Conservation (phyloP, 2,113 vertebrate species). For the Periophthalmodon schlosseri region DNA sequence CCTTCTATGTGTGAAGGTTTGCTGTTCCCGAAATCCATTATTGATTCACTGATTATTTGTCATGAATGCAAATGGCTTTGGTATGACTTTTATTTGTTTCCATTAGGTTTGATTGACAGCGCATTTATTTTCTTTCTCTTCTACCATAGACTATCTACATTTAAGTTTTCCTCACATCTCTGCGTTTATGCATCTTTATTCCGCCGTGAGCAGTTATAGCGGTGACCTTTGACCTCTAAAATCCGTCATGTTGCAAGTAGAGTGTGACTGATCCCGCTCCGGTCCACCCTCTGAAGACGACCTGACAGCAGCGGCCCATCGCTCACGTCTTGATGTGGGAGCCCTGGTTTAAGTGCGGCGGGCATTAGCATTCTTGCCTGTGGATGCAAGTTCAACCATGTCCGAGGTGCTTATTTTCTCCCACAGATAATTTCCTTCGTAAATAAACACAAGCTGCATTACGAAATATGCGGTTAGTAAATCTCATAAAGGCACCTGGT, state of each 20-base stretch:
- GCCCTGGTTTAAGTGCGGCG: constrained; percentile 21
- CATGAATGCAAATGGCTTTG: constrained; percentile 41
- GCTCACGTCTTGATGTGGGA: constrained; percentile 34
- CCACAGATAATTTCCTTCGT: constrained; percentile 39
- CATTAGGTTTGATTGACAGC: constrained; percentile 34
- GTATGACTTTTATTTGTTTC: constrained; percentile 30
- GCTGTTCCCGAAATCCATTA: constrained; percentile 18
- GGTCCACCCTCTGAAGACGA: constrained; percentile 6
- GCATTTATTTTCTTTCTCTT: constrained; percentile 19
- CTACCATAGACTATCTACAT: constrained; percentile 7
- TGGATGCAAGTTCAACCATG: constrained; percentile 61
- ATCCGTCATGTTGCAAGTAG: constrained; percentile 35
- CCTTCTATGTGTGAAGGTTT: not conserved
- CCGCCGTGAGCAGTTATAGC: constrained; percentile 15
- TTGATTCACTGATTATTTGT: constrained; percentile 15
- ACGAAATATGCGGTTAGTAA: constrained; percentile 51
- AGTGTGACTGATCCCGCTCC: constrained; percentile 40
- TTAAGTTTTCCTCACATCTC: not conserved
- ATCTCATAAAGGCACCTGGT: constrained; percentile 21
- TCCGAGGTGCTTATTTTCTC: constrained; percentile 58
- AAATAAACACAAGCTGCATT: constrained; percentile 52
- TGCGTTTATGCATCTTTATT: constrained; percentile 25
- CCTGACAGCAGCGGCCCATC: constrained; percentile 32
- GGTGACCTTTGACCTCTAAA: constrained; percentile 46
- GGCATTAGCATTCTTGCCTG: constrained; percentile 38